A percentile compares a stretch with the other conserved stretches of the same genome.
Conservation (phyloP, 2,888 invertebrate genomes). For the Amorpha juglandis region DNA sequence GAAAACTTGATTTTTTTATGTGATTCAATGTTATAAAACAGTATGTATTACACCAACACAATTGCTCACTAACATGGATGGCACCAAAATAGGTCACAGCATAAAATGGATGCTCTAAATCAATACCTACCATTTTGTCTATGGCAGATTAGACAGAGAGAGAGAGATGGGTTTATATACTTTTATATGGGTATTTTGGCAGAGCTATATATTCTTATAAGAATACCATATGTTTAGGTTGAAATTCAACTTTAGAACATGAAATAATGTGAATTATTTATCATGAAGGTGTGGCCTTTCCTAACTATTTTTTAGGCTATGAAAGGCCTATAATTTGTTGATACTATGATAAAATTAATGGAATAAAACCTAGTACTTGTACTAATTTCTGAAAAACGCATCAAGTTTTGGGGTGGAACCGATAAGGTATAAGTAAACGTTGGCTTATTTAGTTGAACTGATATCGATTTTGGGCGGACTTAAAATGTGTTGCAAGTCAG, state of each 20-base stretch:
- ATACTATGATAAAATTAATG: neutral
- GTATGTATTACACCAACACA: neutral
- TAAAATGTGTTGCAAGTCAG: neutral
- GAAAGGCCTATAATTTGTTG: neutral
- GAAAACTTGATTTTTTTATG: neutral
- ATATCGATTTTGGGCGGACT: neutral
- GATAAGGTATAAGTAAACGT: neutral
- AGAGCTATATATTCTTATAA: neutral
- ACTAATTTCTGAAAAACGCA: neutral
- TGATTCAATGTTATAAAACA: neutral
- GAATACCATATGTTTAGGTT: neutral
- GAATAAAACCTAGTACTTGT: neutral
- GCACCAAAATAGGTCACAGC: conserved; percentile 16
- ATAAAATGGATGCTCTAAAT: conserved; percentile 20
- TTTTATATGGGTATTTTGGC: neutral
- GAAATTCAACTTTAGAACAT: neutral
- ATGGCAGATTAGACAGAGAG: neutral
- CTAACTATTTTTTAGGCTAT: neutral
- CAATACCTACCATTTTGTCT: conserved; percentile 14
- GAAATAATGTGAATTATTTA: neutral
- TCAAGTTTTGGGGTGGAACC: neutral
- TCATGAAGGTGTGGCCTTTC: neutral
- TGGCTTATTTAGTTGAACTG: neutral
- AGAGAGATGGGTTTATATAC: neutral
- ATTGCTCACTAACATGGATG: conserved; percentile 2